Evolutionary conservation across 2,888 invertebrate genomes (phyloP), one percentile per base, ranked within the genome.

Genomic region (Leptura quadrifasciata): DNA sequence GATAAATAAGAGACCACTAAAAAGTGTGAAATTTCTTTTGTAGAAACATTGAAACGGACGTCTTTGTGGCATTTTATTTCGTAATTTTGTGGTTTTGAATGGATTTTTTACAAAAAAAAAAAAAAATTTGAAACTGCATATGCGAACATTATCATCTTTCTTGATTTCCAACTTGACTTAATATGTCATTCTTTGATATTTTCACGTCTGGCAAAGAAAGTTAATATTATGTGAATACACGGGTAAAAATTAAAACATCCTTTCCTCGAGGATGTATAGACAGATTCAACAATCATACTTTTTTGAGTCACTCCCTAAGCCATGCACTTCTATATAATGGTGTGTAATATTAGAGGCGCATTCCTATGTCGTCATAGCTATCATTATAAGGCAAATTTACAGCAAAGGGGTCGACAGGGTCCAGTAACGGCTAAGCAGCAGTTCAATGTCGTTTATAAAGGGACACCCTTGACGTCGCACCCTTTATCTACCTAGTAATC

Each of bases 351-450:
- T 85, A 86, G 83, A 85, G 85, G 83, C 81, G 82, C 86, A 87
- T 88, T 88, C 87, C 86, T 80, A 78, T 74, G 82, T 84, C 84
- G 86, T 85, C 85, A 85, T 83, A 85, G 82, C 86, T 85, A 85
- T 87, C 87, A 87, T 88, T 88, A 87, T 85, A 85, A 81, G 84
- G 86, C 83, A 85, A 88, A 88, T 88, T 88, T 88, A 88, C 87
- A 85, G 85, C 85, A 76, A 79, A 76, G 77, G 81, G 78, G 70
- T 69, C 67, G 69, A 75, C 63, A 54, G 67, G 72, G 75, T 71
- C 61, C 61, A 24, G 27, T 61, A 61, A 24, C 52, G 61, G 69
- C 61, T 69, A 60, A 60, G 57, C 63, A 64, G 71, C 74, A 72
- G 77, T 77, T 75, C 75, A 70, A 61, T 72, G 72, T 54, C 78